A percentile compares a stretch with the other conserved stretches of the same genome.
These are phyloP conservation scores for Crocuta crocuta DNA, from an alignment of 2,113 vertebrate genomes.

Conservation along the genomic window DNA sequence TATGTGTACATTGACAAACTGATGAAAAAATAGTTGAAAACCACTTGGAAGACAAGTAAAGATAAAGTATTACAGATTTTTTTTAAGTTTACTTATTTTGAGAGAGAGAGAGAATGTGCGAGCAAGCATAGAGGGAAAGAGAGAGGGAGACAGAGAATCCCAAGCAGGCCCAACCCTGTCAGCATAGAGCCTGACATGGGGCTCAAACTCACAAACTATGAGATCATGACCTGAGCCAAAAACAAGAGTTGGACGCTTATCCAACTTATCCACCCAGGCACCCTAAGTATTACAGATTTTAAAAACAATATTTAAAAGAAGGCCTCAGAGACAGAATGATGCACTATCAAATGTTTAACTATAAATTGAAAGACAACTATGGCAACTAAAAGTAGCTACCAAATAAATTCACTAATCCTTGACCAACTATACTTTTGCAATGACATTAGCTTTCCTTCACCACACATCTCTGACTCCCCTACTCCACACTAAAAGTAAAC, in stretches of 20 bases:
- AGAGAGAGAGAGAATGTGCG: too few relatives aligned
- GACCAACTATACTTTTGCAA: background rate
- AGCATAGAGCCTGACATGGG: too few relatives aligned
- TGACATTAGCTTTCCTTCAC: background rate
- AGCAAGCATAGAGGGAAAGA: too few relatives aligned
- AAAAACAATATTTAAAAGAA: conserved; percentile 5
- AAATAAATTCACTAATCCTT: background rate
- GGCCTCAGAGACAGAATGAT: background rate
- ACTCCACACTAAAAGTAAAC: background rate
- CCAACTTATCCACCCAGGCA: too few relatives aligned
- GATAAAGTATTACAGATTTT: background rate
- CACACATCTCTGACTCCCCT: background rate
- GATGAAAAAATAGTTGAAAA: conserved; percentile 62
- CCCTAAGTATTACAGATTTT: background rate
- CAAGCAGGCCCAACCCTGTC: too few relatives aligned
- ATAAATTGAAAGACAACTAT: background rate
- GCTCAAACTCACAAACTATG: too few relatives aligned
- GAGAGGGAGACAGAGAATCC: too few relatives aligned
- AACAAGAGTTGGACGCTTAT: too few relatives aligned
- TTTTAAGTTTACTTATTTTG: background rate
- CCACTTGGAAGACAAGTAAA: conserved; percentile 45
- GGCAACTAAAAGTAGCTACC: background rate
- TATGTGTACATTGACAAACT: background rate
- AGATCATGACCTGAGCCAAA: too few relatives aligned
- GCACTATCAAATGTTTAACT: background rate